Base-by-base conservation (phyloP, 2,113 vertebrate genomes). In the Nettapus auritus region DNA sequence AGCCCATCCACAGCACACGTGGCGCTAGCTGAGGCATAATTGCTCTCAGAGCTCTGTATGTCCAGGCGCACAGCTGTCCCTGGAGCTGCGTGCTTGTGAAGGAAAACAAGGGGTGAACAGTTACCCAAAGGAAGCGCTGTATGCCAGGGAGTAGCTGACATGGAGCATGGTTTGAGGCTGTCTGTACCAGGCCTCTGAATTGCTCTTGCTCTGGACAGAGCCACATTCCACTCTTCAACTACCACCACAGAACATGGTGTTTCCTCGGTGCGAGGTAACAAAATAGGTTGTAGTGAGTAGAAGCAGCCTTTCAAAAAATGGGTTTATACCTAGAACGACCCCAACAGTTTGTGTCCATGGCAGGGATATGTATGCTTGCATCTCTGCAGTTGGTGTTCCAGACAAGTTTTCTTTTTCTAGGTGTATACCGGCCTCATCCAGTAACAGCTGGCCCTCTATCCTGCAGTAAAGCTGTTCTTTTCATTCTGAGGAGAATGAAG, bases 371-470 rank as follows among this genome's bases (percentile, higher is more conserved):
- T 15, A 4, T 7, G 42, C 46, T 60, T 38, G 13, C 13, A 11
- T 5, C 53, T 22, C 29, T 42, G 2, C 8, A 17, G 25, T 63
- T 46, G 12, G 15, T 13, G 6, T 14, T 73, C 17, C 0, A 25
- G 81, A 67, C 67, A 25, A 46, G 68, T 55, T 48, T 82, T 46
- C 34, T 60, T 83, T 62, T 60, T 52, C 28, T 59, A 83, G 87
- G 13, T 5, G 7, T 7, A 13, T n/a, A 18, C 34, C 70, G 62
- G 40, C 42, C 59, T 73, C 8, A 0, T 28, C 0, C 5, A 19
- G n/a, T 21, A 11, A 1, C 12, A 6, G 9, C 31, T 64, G 38
- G 59, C 59, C 19, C 25, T 9, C 0, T 11, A 5, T 0, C 0
- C 6, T 55, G 31, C 57, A 82, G 57, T 25, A 36, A 63, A n/a